Conservation (phyloP, 2,888 invertebrate genomes). For the Tetragonisca angustula region DNA sequence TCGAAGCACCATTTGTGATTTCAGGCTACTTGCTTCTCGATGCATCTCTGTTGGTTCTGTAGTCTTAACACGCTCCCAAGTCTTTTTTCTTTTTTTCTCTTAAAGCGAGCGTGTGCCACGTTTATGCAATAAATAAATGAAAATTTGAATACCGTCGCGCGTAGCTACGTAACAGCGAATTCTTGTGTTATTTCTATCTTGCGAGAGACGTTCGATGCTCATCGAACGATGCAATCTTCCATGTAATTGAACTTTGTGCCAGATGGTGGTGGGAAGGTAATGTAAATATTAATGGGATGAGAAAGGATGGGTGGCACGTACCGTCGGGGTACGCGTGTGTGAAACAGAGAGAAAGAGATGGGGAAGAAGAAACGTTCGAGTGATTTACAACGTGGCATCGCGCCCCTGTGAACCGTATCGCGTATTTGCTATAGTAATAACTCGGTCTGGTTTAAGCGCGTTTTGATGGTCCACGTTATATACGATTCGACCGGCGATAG, state of each 20-base stretch:
- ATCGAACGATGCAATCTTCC: background rate
- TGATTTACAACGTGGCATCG: conserved; percentile 53
- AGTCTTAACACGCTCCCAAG: too few relatives aligned
- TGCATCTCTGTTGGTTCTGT: too few relatives aligned
- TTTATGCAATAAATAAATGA: too few relatives aligned
- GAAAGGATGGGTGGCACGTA: conserved; percentile 13
- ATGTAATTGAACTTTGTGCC: conserved; percentile 15
- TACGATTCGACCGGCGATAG: conserved; percentile 41
- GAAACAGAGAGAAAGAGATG: background rate
- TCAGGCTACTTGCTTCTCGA: too few relatives aligned
- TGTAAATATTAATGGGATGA: conserved; percentile 52
- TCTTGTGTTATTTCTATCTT: background rate
- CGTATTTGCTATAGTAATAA: conserved; percentile 54
- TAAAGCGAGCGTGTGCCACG: too few relatives aligned
- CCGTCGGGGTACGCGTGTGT: background rate
- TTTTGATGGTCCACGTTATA: conserved; percentile 52
- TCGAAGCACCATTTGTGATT: too few relatives aligned
- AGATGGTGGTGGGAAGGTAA: conserved; percentile 25
- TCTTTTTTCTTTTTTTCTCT: too few relatives aligned
- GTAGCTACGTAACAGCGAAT: too few relatives aligned
- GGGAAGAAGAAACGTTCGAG: conserved; percentile 6
- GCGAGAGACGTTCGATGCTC: background rate
- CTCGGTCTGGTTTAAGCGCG: conserved; percentile 48
- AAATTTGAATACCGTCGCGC: too few relatives aligned
- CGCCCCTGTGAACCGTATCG: conserved; percentile 49